phyloP scores from a whole-genome alignment of 1,140 invertebrate species.

The Tetragonula clypearis region DNA sequence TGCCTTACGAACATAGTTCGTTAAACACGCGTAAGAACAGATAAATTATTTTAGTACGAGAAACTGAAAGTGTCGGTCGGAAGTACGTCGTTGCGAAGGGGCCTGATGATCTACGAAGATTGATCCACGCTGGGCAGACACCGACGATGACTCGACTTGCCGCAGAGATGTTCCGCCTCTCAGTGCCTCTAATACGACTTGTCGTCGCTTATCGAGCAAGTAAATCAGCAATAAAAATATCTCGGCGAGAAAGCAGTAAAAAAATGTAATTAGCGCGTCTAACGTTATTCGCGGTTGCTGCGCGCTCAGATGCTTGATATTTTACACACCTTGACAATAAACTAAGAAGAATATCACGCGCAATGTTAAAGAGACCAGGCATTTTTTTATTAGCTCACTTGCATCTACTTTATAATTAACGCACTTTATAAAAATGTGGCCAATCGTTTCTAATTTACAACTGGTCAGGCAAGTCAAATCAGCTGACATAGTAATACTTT shows the following conservation, averaged over 20 bases:
- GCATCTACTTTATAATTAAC: not conserved
- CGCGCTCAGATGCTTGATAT: not conserved
- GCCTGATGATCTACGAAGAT: conserved; percentile 45
- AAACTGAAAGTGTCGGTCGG: not conserved
- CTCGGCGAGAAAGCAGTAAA: conserved; percentile 17
- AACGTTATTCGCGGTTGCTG: conserved; percentile 6
- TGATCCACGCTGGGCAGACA: conserved; percentile 45
- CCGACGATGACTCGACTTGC: conserved; percentile 32
- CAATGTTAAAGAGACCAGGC: not conserved
- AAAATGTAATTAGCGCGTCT: conserved; percentile 36
- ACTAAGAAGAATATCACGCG: not conserved
- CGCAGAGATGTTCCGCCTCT: conserved; percentile 37
- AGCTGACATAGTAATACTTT: not conserved
- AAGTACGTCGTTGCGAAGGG: conserved; percentile 5
- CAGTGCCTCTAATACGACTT: conserved; percentile 23
- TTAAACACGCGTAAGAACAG: not conserved
- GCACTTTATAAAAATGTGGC: not conserved
- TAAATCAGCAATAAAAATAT: conserved; percentile 48
- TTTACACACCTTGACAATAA: not conserved
- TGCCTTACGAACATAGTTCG: not conserved
- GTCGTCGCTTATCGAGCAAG: conserved; percentile 15
- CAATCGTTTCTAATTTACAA: not conserved
- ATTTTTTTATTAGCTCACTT: not conserved
- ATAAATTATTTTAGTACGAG: not conserved
- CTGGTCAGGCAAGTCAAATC: not conserved